Base-by-base conservation (phyloP, 2,113 vertebrate species). In the Miniopterus natalensis region DNA sequence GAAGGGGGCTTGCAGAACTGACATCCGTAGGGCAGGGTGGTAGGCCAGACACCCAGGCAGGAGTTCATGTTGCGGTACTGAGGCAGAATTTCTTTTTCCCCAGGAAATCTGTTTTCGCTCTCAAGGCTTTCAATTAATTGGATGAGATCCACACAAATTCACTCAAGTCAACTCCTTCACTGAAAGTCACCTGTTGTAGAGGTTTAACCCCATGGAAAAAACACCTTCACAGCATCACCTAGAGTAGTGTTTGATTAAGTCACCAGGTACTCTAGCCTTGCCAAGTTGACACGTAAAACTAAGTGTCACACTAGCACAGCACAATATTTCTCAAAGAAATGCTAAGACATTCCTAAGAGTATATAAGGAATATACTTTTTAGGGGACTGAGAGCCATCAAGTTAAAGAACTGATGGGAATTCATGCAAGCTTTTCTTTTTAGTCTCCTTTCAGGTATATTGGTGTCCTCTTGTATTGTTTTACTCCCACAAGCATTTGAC, bases 221-320 rank as follows among this genome's bases (percentile, higher is more conserved):
- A 81, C 17, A 25, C 47, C 9, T 88, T 57, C 63, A 20, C 2
- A 87, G 45, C 70, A 73, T 86, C 36, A 83, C 18, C 31, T 13
- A 79, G n/a, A 74, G 51, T 9, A 14, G 13, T 20, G 15, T 68
- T 49, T 68, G 73, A 77, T 55, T 42, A 57, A 12, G 65, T 59
- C 36, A 29, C 40, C 6, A 18, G 21, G 31, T 12, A 7, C 25
- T 3, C 2, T 0, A 12, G 2, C 6, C 29, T 15, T 14, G 53
- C 3, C 31, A 81, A 61, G 8, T 0, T 47, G 42, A 45, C 10
- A n/a, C 18, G 40, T 36, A 27, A 68, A 68, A 47, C 8, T 40
- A 47, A 61, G 23, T 3, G 61, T 75, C 40, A 65, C 55, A 17
- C 29, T 40, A 40, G 59, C 5, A 20, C 1, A 70, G 29, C 9